phyloP scores from a whole-genome alignment of 1,140 invertebrate species.

The Acromyrmex charruanus region DNA sequence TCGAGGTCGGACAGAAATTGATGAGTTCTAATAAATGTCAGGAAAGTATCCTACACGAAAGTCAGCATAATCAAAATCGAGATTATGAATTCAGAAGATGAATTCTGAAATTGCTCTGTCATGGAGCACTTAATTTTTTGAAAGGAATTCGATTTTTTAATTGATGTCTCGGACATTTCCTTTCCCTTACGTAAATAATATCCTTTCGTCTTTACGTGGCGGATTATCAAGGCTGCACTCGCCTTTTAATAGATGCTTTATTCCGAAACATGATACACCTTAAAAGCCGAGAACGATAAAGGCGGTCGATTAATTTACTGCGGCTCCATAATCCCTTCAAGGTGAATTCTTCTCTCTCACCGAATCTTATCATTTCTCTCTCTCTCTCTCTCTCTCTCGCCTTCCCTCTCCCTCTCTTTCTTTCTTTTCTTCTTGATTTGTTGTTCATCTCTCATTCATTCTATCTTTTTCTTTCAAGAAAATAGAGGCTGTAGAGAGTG shows the following conservation, averaged over 20 bases:
- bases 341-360: slow-evolving; percentile 45
- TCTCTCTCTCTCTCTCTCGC: not conserved
- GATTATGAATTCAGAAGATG: not conserved
- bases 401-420: not conserved
- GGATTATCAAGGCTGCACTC: slow-evolving; percentile 37
- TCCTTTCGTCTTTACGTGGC: slow-evolving; percentile 11
- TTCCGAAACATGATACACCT: slow-evolving; percentile 55
- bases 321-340: slow-evolving; percentile 36
- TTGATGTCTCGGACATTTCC: no score
- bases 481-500: slow-evolving; percentile 37
- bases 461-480: slow-evolving; percentile 11
- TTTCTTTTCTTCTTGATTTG: not conserved
- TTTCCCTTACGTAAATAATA: slow-evolving; percentile 1
- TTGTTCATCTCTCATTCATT: not conserved
- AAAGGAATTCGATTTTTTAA: slow-evolving; percentile 7
- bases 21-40: slow-evolving; percentile 18
- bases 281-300: slow-evolving; percentile 73
- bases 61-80: slow-evolving; percentile 28
- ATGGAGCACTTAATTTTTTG: slow-evolving; percentile 1
- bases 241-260: slow-evolving; percentile 67
- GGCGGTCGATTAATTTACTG: slow-evolving; percentile 65
- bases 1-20: slow-evolving; percentile 18
- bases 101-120: slow-evolving; percentile 14
- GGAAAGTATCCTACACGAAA: not conserved
- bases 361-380: slow-evolving; percentile 20